Base-by-base conservation (phyloP, 2,888 invertebrate genomes). In the Harpalus rufipes region DNA sequence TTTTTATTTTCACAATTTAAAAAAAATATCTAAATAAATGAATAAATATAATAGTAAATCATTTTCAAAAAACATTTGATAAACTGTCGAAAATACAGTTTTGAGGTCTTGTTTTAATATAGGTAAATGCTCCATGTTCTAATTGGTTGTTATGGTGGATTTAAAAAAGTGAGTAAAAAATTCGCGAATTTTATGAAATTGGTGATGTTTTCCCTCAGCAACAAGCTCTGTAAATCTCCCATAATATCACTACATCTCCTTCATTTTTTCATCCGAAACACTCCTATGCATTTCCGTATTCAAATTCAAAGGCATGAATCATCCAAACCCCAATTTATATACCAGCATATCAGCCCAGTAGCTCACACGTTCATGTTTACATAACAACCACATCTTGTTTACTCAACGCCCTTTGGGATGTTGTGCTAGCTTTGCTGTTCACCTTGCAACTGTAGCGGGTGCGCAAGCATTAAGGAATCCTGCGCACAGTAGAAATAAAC, bases 311-410 rank as follows among this genome's bases (percentile, higher is more conserved):
- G 41, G 72, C 72, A 74, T 74, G 72, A 74, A 74, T 74, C 72
- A 74, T 74, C 72, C 58, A 56, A 78, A 58, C 58, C 78, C 32
- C 78, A 78, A 78, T 78, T 78, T 58, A 78, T 78, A 78, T 44
- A 74, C 72, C 44, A 44, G 72, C 78, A 78, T 78, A 78, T 58
- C 58, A 78, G 56, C 58, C 16, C 56, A 41, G 58, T 78, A 78
- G 56, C 56, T 78, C 58, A 78, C 78, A 74, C 32, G 78, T 58
- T 78, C 78, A 78, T 78, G 78, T 78, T 78, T 78, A 78, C 78
- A 78, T 78, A 78, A 78, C 78, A 78, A 78, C 78, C 58, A 25
- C 18, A 44, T 56, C 32, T 72, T 16, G 76, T 12, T 76, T 76
- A 6, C 10, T 16, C 25, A 76, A 51, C 7, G 6, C 8, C 16